phyloP scores from a whole-genome alignment of 2,113 vertebrate species.

The Halcyon senegalensis region DNA sequence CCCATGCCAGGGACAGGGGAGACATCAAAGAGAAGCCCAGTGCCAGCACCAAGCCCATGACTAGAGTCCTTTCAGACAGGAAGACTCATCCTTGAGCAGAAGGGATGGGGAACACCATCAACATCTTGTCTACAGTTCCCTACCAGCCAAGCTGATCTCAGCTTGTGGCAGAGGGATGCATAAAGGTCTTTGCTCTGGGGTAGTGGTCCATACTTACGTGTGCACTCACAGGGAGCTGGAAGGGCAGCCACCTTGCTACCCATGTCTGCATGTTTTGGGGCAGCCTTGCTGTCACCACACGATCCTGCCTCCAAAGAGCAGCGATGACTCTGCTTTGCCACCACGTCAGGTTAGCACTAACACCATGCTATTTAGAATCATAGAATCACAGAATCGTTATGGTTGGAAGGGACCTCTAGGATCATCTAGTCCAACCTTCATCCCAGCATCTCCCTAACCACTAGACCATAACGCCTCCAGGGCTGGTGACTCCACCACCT shows the following conservation, averaged over 20 bases:
- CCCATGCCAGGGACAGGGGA: background rate
- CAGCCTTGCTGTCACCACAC: accelerated
- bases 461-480: too few relatives aligned
- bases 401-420: too few relatives aligned
- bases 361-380: background rate
- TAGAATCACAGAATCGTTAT: too few relatives aligned
- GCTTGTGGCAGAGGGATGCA: background rate
- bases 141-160: background rate
- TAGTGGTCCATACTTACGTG: background rate
- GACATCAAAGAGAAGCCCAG: background rate
- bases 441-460: too few relatives aligned
- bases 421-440: too few relatives aligned
- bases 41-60: accelerated
- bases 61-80: background rate
- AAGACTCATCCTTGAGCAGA: background rate
- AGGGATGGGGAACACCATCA: background rate
- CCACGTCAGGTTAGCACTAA: accelerated
- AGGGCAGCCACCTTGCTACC: background rate
- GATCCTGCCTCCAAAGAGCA: background rate
- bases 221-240: background rate
- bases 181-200: background rate
- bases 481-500: too few relatives aligned
- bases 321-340: background rate
- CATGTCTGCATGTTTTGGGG: too few relatives aligned
- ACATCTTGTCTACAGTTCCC: background rate